Evolutionary conservation across 2,888 invertebrate genomes (phyloP).

Genomic region (Hetaerina titia): DNA sequence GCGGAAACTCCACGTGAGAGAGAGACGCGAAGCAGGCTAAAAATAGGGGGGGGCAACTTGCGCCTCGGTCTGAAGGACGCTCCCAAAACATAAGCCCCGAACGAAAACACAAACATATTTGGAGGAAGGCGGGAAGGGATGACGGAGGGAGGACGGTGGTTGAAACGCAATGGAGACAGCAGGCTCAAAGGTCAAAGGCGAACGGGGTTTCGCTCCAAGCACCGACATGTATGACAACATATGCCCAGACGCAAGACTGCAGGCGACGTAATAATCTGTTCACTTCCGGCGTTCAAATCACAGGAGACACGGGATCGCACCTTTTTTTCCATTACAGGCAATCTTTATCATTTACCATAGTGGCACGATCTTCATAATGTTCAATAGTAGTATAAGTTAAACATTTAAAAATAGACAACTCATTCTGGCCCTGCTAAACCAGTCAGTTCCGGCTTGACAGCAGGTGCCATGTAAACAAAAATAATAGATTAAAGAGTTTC

Average conservation of each 20-base stretch:
- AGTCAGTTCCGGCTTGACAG: too few species aligned
- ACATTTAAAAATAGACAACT: too few species aligned
- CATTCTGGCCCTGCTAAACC: too few species aligned
- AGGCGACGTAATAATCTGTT: background rate
- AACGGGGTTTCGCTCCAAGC: background rate
- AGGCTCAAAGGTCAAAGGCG: background rate
- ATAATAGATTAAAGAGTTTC: too few species aligned
- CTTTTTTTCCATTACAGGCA: too few species aligned
- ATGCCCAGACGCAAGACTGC: background rate
- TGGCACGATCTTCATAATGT: too few species aligned
- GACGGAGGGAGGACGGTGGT: background rate
- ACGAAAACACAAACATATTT: constrained; percentile 6
- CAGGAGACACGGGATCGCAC: background rate
- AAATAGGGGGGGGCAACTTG: background rate
- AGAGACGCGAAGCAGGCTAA: background rate
- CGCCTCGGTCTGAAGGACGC: background rate
- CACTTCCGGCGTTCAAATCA: background rate
- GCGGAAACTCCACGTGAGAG: background rate
- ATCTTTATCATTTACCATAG: too few species aligned
- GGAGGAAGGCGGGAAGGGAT: background rate
- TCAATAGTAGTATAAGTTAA: too few species aligned
- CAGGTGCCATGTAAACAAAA: too few species aligned
- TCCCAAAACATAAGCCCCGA: background rate
- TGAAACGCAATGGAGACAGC: background rate
- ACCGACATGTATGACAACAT: background rate